These are phyloP conservation scores for Benthosema pterotum DNA, from an alignment of 2,797 vertebrate genomes.

Conservation along the genomic window DNA sequence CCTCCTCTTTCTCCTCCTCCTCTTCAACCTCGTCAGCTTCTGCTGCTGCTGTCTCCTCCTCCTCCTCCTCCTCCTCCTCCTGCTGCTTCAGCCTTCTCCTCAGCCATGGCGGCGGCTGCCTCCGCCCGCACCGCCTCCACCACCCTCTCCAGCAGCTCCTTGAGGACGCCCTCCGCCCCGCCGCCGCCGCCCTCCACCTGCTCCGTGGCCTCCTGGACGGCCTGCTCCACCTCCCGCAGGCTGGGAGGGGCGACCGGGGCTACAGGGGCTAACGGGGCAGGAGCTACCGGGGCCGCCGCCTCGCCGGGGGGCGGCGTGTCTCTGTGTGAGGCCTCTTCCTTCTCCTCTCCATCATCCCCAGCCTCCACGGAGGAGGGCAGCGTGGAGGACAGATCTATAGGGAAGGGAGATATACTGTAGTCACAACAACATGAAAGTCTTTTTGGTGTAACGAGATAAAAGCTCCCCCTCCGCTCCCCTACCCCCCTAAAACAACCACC, in stretches of 20 bases:
- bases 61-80: constrained; percentile 13
- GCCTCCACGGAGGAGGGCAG: constrained; percentile 50
- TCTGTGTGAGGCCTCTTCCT: constrained; percentile 15
- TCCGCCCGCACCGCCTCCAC: constrained; percentile 66
- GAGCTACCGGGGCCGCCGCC: constrained; percentile 45
- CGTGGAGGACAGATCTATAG: constrained; percentile 46
- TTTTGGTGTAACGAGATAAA: constrained; percentile 2
- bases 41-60: constrained; percentile 35
- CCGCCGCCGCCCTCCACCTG: constrained; percentile 60
- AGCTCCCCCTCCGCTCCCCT: too few relatives aligned
- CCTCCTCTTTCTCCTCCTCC: constrained; percentile 29
- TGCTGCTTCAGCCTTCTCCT: constrained; percentile 36
- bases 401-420: constrained; percentile 18
- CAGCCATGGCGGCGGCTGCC: constrained; percentile 36
- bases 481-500: too few relatives aligned
- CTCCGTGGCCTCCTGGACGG: constrained; percentile 73
- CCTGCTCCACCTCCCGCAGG: constrained; percentile 73
- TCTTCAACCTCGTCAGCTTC: too few relatives aligned
- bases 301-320: constrained; percentile 51
- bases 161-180: constrained; percentile 66
- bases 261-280: too few relatives aligned
- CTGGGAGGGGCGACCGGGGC: constrained; percentile 62
- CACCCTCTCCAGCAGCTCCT: constrained; percentile 73
- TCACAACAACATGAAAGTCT: too few relatives aligned
- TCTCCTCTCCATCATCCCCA: too few relatives aligned